Conservation (phyloP, 2,888 invertebrate species). For the Leptura quadrifasciata region DNA sequence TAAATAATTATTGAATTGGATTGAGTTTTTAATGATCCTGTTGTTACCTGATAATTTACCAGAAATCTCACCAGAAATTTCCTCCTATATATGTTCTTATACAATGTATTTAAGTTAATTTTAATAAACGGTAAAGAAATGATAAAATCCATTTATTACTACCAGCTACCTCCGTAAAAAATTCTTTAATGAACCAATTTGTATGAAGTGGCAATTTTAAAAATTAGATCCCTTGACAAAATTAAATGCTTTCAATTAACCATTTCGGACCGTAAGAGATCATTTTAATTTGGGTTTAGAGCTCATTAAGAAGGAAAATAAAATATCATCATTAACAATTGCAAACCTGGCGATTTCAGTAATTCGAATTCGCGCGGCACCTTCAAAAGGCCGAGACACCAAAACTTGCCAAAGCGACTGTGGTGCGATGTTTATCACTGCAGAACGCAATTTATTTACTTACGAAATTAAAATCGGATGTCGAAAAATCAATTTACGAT, state of each 20-base stretch:
- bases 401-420: conserved; percentile 41
- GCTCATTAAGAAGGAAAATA: neutral
- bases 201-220: neutral
- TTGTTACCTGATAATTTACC: too few relatives aligned
- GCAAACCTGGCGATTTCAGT: conserved; percentile 37
- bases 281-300: neutral
- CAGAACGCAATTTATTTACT: conserved; percentile 64
- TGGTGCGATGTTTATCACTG: conserved; percentile 60
- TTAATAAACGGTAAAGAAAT: neutral
- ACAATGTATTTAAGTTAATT: neutral
- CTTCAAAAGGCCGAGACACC: conserved; percentile 37
- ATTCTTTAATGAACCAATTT: neutral
- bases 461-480: conserved; percentile 68
- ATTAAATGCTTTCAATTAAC: conserved; percentile 1
- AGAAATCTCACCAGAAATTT: too few relatives aligned
- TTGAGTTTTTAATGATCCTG: too few relatives aligned
- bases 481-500: conserved; percentile 71
- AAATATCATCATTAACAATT: conserved; percentile 30
- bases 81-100: neutral
- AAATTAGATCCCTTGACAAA: neutral
- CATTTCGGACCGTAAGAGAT: neutral
- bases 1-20: too few relatives aligned
- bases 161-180: neutral
- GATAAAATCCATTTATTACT: neutral
- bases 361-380: conserved; percentile 33